phyloP scores from a whole-genome alignment of 2,888 invertebrate species.

The Lasius fuliginosus region DNA sequence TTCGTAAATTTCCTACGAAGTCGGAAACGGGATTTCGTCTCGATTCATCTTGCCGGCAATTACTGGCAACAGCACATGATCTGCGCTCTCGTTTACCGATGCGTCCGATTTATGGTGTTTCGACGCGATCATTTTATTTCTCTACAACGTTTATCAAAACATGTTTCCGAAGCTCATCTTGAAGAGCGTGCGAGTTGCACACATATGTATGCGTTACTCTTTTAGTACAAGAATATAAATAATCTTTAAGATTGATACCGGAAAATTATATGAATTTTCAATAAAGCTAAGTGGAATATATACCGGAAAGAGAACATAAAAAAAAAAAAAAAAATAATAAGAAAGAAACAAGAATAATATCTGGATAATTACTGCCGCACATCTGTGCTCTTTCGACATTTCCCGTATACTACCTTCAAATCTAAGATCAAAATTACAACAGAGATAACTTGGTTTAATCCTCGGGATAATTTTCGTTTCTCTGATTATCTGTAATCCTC shows the following conservation, averaged over 20 bases:
- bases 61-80: conserved; percentile 76
- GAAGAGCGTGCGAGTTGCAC: neutral
- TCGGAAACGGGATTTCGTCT: conserved; percentile 77
- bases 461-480: conserved; percentile 51
- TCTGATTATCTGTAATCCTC: conserved; percentile 63
- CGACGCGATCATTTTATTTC: conserved; percentile 73
- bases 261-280: neutral
- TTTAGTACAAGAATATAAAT: neutral
- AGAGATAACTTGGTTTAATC: conserved; percentile 23
- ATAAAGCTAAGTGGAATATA: neutral
- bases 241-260: neutral
- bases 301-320: neutral
- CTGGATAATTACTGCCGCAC: neutral
- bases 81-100: conserved; percentile 70
- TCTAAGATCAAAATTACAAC: neutral
- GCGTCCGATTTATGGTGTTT: conserved; percentile 73
- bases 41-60: conserved; percentile 78
- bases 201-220: neutral
- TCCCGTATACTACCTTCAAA: neutral
- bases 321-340: neutral
- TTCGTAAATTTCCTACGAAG: conserved; percentile 77
- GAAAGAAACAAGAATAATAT: neutral
- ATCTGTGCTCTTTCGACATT: neutral
- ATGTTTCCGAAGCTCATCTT: neutral
- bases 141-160: conserved; percentile 48